Percentiles rank a stretch among this genome's conserved stretches.
These are phyloP conservation scores for Acanthosoma haemorrhoidale DNA, from an alignment of 2,888 invertebrate genomes.

Conservation along the genomic window DNA sequence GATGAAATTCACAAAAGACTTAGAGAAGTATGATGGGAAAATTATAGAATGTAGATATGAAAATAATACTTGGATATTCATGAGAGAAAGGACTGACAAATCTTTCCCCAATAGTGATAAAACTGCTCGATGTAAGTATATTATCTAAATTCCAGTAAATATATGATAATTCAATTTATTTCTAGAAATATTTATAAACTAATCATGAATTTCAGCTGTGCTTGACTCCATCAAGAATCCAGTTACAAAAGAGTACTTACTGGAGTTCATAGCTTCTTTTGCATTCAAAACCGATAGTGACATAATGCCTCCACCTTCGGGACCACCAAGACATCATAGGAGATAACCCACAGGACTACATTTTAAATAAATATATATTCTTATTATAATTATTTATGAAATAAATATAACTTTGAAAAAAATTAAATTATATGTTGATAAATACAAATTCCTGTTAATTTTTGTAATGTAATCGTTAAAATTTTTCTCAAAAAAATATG, in stretches of 20 bases:
- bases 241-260: slow-evolving; percentile 73
- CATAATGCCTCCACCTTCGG: slow-evolving; percentile 63
- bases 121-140: slow-evolving; percentile 68
- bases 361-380: slow-evolving; percentile 2
- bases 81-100: slow-evolving; percentile 95
- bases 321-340: neutral
- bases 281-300: slow-evolving; percentile 54
- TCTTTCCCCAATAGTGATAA: slow-evolving; percentile 84
- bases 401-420: neutral
- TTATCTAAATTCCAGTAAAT: neutral
- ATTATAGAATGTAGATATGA: slow-evolving; percentile 92
- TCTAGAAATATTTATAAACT: neutral
- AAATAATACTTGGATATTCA: slow-evolving; percentile 78
- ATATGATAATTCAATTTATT: neutral
- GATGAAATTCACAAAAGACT: slow-evolving; percentile 72
- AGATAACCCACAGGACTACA: neutral
- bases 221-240: slow-evolving; percentile 75
- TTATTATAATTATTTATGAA: neutral
- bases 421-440: neutral
- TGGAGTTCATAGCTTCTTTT: slow-evolving; percentile 64
- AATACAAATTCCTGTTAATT: slow-evolving; percentile 3
- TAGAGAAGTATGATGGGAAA: slow-evolving; percentile 79
- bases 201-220: slow-evolving; percentile 60
- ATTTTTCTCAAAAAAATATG: no score
- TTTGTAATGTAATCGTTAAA: no score